Percentiles rank a stretch among this genome's conserved stretches.
Evolutionary conservation across 2,797 vertebrate species (phyloP).

Genomic region (Eleutherodactylus coqui): DNA sequence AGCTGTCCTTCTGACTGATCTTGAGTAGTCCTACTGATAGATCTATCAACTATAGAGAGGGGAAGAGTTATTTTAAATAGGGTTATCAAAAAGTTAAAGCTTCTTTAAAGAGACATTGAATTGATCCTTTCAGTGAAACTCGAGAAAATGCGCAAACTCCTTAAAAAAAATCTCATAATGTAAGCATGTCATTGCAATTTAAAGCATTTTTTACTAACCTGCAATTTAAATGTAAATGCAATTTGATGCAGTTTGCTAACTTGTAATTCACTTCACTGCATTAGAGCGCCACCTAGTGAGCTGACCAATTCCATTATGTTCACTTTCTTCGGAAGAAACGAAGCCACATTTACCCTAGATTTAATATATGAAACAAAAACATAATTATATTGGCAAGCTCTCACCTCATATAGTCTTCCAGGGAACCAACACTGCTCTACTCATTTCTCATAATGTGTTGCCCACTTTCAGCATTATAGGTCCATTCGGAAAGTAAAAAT

Average conservation of each 20-base stretch:
- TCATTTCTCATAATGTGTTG: background rate
- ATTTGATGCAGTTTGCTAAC: background rate
- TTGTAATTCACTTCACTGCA: background rate
- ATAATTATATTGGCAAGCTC: background rate
- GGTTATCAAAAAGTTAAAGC: background rate
- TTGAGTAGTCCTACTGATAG: background rate
- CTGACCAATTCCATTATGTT: background rate
- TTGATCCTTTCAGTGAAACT: background rate
- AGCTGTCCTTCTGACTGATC: background rate
- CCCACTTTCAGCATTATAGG: background rate
- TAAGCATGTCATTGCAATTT: conserved; percentile 4
- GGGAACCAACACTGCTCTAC: background rate
- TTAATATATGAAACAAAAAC: background rate
- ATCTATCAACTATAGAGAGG: background rate
- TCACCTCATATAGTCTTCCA: background rate
- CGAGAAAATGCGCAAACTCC: background rate
- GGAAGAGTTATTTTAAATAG: background rate
- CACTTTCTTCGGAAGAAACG: background rate
- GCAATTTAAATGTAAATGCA: conserved; percentile 12
- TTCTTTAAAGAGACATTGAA: background rate
- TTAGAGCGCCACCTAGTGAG: conserved; percentile 20
- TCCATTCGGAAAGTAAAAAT: background rate
- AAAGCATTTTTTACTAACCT: conserved; percentile 1
- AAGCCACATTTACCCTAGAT: background rate
- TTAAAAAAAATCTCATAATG: background rate